A percentile compares a stretch with the other conserved stretches of the same genome.
These are phyloP conservation scores for Oscheius onirici DNA, from an alignment of 2,888 invertebrate species.

Conservation along the genomic window DNA sequence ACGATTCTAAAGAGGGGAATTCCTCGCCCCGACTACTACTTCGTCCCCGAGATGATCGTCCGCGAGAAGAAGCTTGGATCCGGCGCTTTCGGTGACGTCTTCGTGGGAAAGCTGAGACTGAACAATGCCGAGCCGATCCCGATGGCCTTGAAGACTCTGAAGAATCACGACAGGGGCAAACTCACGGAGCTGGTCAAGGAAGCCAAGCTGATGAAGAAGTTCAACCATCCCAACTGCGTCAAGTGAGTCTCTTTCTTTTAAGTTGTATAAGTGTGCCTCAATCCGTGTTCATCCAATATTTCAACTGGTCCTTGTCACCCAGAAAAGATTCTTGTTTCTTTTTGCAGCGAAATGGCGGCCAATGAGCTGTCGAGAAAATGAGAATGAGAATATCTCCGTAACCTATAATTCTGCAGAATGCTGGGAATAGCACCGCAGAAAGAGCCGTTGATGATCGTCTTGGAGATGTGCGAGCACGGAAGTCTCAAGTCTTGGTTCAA, in stretches of 20 bases:
- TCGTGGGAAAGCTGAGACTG: constrained; percentile 35
- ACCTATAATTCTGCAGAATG: no score
- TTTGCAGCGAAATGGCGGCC: no score
- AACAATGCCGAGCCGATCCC: constrained; percentile 18
- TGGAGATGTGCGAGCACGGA: constrained; percentile 49
- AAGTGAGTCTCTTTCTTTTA: no score
- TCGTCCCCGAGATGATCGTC: constrained; percentile 41
- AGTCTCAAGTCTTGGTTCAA: constrained; percentile 37
- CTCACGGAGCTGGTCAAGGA: constrained; percentile 43
- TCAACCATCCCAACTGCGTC: constrained; percentile 42
- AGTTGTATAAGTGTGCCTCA: no score
- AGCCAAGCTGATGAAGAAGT: constrained; percentile 41
- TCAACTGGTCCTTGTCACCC: no score
- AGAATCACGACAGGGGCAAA: constrained; percentile 38
- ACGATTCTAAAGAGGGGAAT: constrained; percentile 23
- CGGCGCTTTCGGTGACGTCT: constrained; percentile 50
- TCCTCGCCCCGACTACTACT: constrained; percentile 45
- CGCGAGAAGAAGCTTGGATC: constrained; percentile 36
- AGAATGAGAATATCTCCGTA: no score
- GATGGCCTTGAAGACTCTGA: constrained; percentile 46
- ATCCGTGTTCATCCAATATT: no score
- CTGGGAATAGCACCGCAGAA: constrained; percentile 48
- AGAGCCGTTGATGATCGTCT: constrained; percentile 48
- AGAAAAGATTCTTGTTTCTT: no score
- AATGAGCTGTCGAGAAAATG: no score